Evolutionary conservation across 2,797 vertebrate genomes (phyloP).

Genomic region (Sebastes itinus): DNA sequence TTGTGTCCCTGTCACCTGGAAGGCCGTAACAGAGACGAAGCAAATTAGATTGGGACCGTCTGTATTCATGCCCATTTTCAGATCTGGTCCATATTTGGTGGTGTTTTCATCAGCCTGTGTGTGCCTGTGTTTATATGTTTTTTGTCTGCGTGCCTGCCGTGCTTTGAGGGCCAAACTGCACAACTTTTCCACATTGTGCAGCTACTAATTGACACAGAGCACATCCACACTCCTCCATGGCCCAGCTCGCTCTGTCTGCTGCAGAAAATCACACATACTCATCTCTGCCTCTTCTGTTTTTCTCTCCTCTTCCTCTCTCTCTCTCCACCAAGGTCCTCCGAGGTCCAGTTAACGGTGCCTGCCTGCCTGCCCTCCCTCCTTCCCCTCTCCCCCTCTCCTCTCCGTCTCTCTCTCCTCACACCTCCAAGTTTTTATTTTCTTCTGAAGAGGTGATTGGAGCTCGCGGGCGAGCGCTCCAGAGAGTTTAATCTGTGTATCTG

Average conservation of each 20-base stretch:
- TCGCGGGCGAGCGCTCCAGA: constrained; percentile 67
- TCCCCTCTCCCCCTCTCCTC: neutral
- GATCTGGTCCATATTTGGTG: neutral
- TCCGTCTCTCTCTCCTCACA: constrained; percentile 5
- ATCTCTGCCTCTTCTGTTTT: constrained; percentile 29
- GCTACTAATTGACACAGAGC: constrained; percentile 71
- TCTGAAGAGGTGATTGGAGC: constrained; percentile 76
- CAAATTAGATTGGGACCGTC: neutral
- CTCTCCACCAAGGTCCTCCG: constrained; percentile 64
- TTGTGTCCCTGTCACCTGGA: neutral
- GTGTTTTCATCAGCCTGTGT: neutral
- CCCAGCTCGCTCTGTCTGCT: constrained; percentile 48
- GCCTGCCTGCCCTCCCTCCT: neutral
- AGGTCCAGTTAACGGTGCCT: constrained; percentile 73
- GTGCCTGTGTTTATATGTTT: constrained; percentile 11
- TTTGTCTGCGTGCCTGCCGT: constrained; percentile 17
- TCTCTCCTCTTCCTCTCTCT: constrained; percentile 36
- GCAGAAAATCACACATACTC: constrained; percentile 60
- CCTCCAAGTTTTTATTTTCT: constrained; percentile 66
- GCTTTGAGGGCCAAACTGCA: constrained; percentile 63
- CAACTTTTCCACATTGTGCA: constrained; percentile 48
- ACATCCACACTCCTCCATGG: constrained; percentile 56
- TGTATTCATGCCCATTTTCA: constrained; percentile 3
- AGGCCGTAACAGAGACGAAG: neutral
- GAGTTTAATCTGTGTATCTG: constrained; percentile 81